phyloP scores from a whole-genome alignment of 2,113 vertebrate genomes.

The Sminthopsis crassicaudata region DNA sequence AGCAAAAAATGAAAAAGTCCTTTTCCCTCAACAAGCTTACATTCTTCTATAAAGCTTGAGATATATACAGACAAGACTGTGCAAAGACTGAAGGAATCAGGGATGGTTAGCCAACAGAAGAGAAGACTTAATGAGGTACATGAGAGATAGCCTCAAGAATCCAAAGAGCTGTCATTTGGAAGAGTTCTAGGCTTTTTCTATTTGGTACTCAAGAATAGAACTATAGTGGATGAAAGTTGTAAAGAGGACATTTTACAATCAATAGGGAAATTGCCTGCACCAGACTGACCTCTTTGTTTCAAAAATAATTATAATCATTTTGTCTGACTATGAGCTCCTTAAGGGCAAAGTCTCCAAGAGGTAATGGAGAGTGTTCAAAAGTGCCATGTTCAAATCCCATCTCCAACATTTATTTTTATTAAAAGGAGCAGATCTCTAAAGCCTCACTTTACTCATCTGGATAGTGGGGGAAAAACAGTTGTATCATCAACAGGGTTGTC shows the following conservation, averaged over 20 bases:
- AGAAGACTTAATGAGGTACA: no score
- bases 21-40: background rate
- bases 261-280: background rate
- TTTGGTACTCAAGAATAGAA: no score
- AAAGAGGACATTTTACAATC: no score
- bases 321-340: background rate
- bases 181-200: no score
- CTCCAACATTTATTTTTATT: background rate
- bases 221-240: no score
- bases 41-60: background rate
- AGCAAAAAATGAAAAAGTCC: background rate
- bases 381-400: background rate
- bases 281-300: background rate
- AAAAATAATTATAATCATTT: background rate
- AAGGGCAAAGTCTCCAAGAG: background rate
- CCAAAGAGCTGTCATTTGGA: no score
- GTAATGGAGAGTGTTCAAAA: background rate
- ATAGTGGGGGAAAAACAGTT: background rate
- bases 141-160: no score
- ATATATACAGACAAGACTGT: no score
- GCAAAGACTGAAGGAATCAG: no score
- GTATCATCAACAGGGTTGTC: background rate
- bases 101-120: no score
- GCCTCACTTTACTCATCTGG: background rate
- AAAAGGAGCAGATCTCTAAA: background rate